Evolutionary conservation across 2,888 invertebrate species (phyloP).

Genomic region (Dryobotodes eremita): DNA sequence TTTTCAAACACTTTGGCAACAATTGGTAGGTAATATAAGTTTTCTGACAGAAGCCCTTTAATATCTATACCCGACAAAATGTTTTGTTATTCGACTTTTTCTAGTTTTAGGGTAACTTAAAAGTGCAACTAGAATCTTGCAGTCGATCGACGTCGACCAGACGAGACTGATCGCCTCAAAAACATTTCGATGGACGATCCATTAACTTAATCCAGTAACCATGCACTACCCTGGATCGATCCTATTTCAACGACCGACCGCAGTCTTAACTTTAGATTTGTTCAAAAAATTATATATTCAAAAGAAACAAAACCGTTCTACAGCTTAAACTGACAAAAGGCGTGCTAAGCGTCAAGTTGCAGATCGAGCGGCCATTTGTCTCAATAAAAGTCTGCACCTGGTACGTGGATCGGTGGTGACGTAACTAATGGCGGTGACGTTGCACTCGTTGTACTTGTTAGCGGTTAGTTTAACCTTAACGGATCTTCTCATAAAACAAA

Average conservation of each 20-base stretch:
- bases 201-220: not conserved
- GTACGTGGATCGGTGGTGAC: too few species aligned
- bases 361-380: too few species aligned
- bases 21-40: not conserved
- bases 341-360: too few species aligned
- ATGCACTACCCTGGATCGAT: not conserved
- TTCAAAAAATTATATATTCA: slow-evolving; percentile 19
- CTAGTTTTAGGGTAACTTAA: not conserved
- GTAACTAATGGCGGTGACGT: too few species aligned
- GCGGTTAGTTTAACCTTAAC: slow-evolving; percentile 9
- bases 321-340: slow-evolving; percentile 30
- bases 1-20: not conserved
- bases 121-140: not conserved
- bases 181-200: not conserved
- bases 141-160: not conserved
- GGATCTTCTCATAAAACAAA: too few species aligned
- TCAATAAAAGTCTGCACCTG: too few species aligned
- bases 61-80: not conserved
- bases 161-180: not conserved
- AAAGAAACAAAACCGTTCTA: slow-evolving; percentile 17
- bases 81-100: not conserved
- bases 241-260: not conserved
- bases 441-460: too few species aligned
- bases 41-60: not conserved
- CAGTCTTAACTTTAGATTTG: too few species aligned